Percentiles rank a stretch among this genome's conserved stretches.
These are phyloP conservation scores for Trichonephila inaurata DNA, from an alignment of 1,140 invertebrate species.

Conservation along the genomic window DNA sequence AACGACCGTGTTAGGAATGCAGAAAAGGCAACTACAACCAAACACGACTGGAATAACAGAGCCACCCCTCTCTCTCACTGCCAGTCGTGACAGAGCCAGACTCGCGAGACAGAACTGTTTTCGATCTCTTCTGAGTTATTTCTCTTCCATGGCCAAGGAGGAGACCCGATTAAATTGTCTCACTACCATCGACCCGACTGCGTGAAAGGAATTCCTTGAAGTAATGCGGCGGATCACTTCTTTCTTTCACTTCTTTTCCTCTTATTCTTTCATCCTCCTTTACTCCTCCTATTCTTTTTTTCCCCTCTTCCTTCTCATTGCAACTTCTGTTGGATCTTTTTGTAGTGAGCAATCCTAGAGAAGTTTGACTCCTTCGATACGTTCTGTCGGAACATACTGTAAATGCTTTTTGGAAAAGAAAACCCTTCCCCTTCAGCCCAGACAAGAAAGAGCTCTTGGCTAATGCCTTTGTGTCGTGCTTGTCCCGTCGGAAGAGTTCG, in stretches of 20 bases:
- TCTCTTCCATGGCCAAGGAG: neutral
- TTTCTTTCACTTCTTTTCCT: constrained; percentile 3
- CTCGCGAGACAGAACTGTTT: constrained; percentile 19
- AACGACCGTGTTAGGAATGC: constrained; percentile 3
- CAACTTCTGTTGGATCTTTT: neutral
- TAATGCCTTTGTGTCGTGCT: constrained; percentile 23
- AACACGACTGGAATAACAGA: constrained; percentile 30
- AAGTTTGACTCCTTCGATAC: no score
- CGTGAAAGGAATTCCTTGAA: constrained; percentile 48
- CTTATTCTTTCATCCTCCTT: constrained; percentile 11
- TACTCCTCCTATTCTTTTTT: neutral
- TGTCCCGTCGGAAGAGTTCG: neutral
- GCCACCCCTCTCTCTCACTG: neutral
- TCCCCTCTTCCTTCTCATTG: neutral
- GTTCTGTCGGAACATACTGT: constrained; percentile 5
- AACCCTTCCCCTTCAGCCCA: neutral
- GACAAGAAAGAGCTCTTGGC: neutral
- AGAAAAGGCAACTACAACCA: neutral
- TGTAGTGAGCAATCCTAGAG: neutral
- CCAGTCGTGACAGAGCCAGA: no score
- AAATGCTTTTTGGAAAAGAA: neutral
- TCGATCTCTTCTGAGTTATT: constrained; percentile 21
- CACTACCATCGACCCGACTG: constrained; percentile 36
- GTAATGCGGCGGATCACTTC: constrained; percentile 36
- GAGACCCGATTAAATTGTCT: constrained; percentile 47